phyloP scores from a whole-genome alignment of 2,113 vertebrate species.

The Telmatochromis sp. region DNA sequence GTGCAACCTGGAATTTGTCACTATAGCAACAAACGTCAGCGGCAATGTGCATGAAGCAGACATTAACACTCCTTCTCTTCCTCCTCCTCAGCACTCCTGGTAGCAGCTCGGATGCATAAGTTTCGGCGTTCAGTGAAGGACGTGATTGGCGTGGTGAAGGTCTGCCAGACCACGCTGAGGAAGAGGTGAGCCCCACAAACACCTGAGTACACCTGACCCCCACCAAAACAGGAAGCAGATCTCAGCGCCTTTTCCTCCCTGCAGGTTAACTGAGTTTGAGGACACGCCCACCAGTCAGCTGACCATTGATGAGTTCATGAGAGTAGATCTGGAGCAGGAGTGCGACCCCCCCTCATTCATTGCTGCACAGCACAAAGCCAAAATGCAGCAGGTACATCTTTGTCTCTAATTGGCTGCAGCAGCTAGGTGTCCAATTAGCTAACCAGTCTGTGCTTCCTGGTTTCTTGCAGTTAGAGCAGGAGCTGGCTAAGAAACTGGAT shows the following conservation, averaged over 20 bases:
- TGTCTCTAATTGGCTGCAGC: neutral
- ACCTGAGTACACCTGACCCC: neutral
- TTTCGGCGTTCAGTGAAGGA: constrained; percentile 94
- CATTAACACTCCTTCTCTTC: neutral
- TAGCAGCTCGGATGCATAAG: constrained; percentile 97
- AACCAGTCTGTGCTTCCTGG: neutral
- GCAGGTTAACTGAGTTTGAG: constrained; percentile 94
- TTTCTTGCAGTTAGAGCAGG: constrained; percentile 83
- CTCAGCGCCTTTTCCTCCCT: neutral
- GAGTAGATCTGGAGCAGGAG: constrained; percentile 88
- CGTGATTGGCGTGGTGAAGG: constrained; percentile 95
- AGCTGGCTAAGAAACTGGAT: constrained; percentile 85
- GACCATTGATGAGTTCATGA: constrained; percentile 98
- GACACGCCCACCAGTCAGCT: constrained; percentile 96
- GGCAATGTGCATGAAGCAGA: neutral
- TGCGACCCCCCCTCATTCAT: constrained; percentile 95
- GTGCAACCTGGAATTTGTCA: constrained; percentile 43
- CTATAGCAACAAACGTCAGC: neutral
- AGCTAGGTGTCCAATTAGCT: neutral
- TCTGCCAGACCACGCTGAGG: constrained; percentile 93
- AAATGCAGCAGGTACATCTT: constrained; percentile 81
- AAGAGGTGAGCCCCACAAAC: constrained; percentile 80
- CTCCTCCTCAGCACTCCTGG: constrained; percentile 80
- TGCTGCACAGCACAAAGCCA: constrained; percentile 82
- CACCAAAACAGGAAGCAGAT: neutral